Evolutionary conservation across 2,888 invertebrate species (phyloP), one percentile per base, ranked within the genome.

Genomic region (Alcis repandata): DNA sequence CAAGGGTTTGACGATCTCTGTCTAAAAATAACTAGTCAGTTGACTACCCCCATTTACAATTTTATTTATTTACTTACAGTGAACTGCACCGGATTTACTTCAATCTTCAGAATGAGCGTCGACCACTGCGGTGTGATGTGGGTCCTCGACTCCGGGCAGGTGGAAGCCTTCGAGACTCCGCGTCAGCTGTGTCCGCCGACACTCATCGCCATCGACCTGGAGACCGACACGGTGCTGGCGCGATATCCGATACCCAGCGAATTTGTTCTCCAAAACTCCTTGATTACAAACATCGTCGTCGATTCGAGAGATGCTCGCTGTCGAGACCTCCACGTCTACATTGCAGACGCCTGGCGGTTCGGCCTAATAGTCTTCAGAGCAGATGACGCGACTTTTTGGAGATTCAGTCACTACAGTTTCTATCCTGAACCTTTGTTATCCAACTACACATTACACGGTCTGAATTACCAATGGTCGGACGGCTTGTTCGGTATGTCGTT

Each of bases 391-490:
- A 85, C 91, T 1, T 95, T 95, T 63, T 97, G 96, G 95, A 86
- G 81, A 85, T 97, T 72, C 94, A 95, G 75, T 94, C 97, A 92
- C 95, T 97, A 85, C 82, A 95, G 91, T 43, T 97, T 95, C 89
- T 95, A 94, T 76, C 96, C 96, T 0, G 96, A 96, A 80, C 97
- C 97, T 0, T 81, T 96, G 10, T 94, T 96, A 1, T 94, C 97
- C 1, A 95, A 96, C 76, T 97, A 97, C 79, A 96, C 96, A 63
- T 84, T 97, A 7, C 96, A 96, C 70, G 96, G 96, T 13, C 78
- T 97, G 9, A 96, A 96, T 73, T 97, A 96, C 79, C 96, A 97
- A 76, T 97, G 97, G 97, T 94, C 96, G 2, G 97, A 97, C 75
- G 97, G 97, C 0, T 89, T 97, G 4, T 97, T 97, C 75, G 97